These are phyloP conservation scores for Metopia argyrocephala DNA, from an alignment of 2,888 invertebrate species.

Conservation along the genomic window DNA sequence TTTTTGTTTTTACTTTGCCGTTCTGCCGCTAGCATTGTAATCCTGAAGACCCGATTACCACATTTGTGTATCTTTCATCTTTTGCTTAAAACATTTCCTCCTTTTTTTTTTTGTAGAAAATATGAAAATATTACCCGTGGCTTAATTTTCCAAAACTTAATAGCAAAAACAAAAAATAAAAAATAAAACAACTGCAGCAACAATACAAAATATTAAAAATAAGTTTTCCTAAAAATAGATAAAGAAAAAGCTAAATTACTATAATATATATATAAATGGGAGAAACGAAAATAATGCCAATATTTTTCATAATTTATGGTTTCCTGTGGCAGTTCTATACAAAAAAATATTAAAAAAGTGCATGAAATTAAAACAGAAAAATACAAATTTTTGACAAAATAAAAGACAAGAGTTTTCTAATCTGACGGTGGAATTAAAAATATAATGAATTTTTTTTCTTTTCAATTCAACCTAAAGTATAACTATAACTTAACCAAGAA, in stretches of 20 bases:
- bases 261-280: constrained; percentile 1
- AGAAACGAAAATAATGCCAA: constrained; percentile 1
- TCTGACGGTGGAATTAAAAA: too few relatives aligned
- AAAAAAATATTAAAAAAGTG: not conserved
- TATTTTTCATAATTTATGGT: constrained; percentile 37
- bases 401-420: not conserved
- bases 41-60: not conserved
- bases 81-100: constrained; percentile 10
- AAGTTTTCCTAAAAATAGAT: not conserved
- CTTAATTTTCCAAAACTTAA: constrained; percentile 18
- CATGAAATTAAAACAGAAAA: not conserved
- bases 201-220: not conserved
- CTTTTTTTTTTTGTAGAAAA: not conserved
- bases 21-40: not conserved
- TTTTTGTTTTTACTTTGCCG: not conserved
- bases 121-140: constrained; percentile 31
- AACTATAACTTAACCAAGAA: too few relatives aligned
- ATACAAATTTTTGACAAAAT: not conserved
- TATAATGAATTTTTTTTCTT: too few relatives aligned
- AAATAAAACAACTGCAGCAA: not conserved
- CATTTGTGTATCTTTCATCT: not conserved
- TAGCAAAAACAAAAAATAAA: not conserved
- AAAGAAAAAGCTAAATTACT: not conserved
- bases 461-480: too few relatives aligned
- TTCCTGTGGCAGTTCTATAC: not conserved